Base-by-base conservation (phyloP, 2,888 invertebrate genomes). In the Ornithoptera priamus region DNA sequence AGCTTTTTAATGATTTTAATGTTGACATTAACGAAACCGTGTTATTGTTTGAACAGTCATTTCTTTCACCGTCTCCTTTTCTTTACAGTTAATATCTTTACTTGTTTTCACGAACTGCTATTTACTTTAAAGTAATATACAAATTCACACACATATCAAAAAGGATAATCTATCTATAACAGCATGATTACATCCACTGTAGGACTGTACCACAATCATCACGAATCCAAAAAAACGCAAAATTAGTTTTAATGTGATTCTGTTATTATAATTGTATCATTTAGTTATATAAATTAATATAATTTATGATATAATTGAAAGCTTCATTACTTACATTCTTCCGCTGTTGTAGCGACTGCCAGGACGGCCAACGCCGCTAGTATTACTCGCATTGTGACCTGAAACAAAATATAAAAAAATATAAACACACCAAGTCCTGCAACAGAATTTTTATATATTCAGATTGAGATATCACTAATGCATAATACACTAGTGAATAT, bases 321-420 rank as follows among this genome's bases (percentile, higher is more conserved):
- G 1, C n/a, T 56, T 57, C n/a, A 53, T 15, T 65, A 78, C 85
- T 87, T 78, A 90, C 92, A 84, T 83, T 89, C 78, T 69, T 80
- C 83, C 71, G 84, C 82, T 72, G 85, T 80, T 61, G 83, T 77
- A n/a, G 79, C 75, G 71, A 82, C 84, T 74, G 86, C 86, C 71
- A 92, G 84, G 85, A 89, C 87, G 77, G 88, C 91, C 89, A 92
- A 89, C 89, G 90, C 81, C 84, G 85, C 86, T 74, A 90, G 82
- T 84, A 89, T 74, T 71, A 76, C 85, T 78, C 86, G 84, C 92
- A 92, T 92, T 80, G 79, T 90, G 81, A 86, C 84, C 91, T 91
- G 86, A 17, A 84, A 82, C 71, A 75, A 85, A 75, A 72, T 66
- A 64, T 22, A 8, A 61, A 66, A 4, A 15, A 36, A 15, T 7